Evolutionary conservation across 2,888 invertebrate genomes (phyloP).

Genomic region (Hypolimnas misippus): DNA sequence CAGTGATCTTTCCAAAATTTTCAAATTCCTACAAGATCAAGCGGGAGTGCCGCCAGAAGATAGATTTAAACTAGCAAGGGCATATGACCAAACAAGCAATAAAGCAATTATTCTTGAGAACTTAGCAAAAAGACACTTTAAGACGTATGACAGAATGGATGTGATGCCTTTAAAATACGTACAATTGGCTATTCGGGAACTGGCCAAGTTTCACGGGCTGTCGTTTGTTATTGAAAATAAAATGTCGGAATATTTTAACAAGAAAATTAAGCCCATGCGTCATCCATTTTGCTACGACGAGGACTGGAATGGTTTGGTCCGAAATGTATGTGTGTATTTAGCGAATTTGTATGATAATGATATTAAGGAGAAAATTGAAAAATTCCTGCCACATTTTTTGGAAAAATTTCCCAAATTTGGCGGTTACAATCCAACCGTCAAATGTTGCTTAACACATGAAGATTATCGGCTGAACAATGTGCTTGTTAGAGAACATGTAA

Average conservation of each 20-base stretch:
- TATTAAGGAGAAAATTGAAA: conserved; percentile 43
- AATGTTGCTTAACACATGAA: conserved; percentile 39
- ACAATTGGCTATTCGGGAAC: conserved; percentile 47
- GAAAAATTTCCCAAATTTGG: conserved; percentile 44
- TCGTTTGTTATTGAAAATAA: conserved; percentile 49
- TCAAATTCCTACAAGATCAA: conserved; percentile 43
- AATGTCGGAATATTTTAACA: conserved; percentile 46
- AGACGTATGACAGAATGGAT: conserved; percentile 45
- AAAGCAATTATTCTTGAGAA: conserved; percentile 43
- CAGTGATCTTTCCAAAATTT: conserved; percentile 48
- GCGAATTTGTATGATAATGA: conserved; percentile 48
- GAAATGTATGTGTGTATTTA: conserved; percentile 40
- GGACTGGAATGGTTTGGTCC: conserved; percentile 36
- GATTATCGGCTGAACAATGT: conserved; percentile 43
- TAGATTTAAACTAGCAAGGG: conserved; percentile 37
- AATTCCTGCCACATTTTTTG: conserved; percentile 39
- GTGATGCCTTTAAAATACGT: conserved; percentile 48
- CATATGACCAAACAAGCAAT: conserved; percentile 26
- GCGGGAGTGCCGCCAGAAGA: conserved; percentile 36
- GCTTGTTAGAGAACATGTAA: conserved; percentile 43
- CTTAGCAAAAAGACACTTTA: conserved; percentile 48
- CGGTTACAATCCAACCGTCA: conserved; percentile 33
- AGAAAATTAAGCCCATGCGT: conserved; percentile 44
- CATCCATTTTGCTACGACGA: conserved; percentile 29
- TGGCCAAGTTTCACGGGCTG: conserved; percentile 52